Evolutionary conservation across 2,888 invertebrate species (phyloP).

Genomic region (Nomada ferruginata): DNA sequence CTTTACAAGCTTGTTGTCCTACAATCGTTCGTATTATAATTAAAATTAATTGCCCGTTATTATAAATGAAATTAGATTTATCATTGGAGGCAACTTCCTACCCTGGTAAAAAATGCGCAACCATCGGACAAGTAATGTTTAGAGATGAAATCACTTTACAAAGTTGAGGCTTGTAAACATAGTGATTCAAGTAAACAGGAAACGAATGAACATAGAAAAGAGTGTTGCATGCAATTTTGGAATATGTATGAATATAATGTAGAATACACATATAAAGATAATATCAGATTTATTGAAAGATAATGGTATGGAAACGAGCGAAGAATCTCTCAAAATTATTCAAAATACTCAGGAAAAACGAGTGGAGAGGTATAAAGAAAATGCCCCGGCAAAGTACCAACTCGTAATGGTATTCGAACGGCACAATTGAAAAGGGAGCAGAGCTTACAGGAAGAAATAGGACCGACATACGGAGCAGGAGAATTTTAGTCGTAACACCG

Average conservation of each 20-base stretch:
- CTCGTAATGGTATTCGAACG: not conserved
- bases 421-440: not conserved
- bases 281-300: not conserved
- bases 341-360: not conserved
- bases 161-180: too few relatives aligned
- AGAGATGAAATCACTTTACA: too few relatives aligned
- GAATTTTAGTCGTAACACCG: not conserved
- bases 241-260: not conserved
- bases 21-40: not conserved
- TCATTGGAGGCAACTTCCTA: not conserved
- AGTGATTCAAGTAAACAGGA: too few relatives aligned
- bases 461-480: not conserved
- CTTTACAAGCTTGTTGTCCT: conserved; percentile 4
- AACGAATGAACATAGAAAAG: too few relatives aligned
- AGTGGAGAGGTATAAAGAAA: not conserved
- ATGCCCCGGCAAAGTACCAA: not conserved
- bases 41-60: conserved; percentile 1
- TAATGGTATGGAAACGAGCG: not conserved
- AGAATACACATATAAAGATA: not conserved
- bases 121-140: too few relatives aligned
- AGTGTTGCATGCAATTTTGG: too few relatives aligned
- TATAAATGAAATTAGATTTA: conserved; percentile 8
- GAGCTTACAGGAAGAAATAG: not conserved
- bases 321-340: not conserved
- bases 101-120: too few relatives aligned